Base-by-base conservation (phyloP, 2,888 invertebrate genomes). In the Drosophila robusta region DNA sequence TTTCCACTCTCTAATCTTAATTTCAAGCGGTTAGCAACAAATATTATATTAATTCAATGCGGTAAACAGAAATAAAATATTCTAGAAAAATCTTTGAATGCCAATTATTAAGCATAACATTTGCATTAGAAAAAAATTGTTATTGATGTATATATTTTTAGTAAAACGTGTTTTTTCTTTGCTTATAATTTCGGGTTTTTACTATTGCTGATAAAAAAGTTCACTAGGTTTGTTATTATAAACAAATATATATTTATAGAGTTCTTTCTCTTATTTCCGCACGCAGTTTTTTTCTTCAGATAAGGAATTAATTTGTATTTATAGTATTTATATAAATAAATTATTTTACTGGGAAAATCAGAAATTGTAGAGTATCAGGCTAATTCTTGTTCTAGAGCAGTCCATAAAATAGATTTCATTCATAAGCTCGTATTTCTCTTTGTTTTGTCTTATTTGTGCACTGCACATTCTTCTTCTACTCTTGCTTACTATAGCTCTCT, bases 351-450 rank as follows among this genome's bases (percentile, higher is more conserved):
- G 9, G 29, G 3, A 22, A 22, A 29, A 8, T 29, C 11, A 3
- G 11, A 32, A 11, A 32, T 34, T 0, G 5, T 16, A 47, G 14
- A 14, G 22, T 3, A 22, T 9, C 22, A 3, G 4, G 18, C n/a
- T 4, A 50, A 34, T n/a, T 24, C 8, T 1, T 26, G 26, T 24
- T n/a, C 44, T 14, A 24, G 26, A n/a, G n/a, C 12, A 4, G 2
- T 7, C 24, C 7, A 7, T n/a, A 45, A 11, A 9, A 29, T 38
- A 24, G 12, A 7, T 18, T 67, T 56, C 68, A 67, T 49, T 67
- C 32, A 66, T 1, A 55, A 55, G 55, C 34, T 38, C 3, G 41
- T 38, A 56, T 56, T 26, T 44, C 14, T 9, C 29, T 14, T 26
- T 34, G 9, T 49, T 49, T 47, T 7, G 24, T 24, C 9, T 18